A percentile compares a stretch with the other conserved stretches of the same genome.
Conservation (phyloP, 1,140 invertebrate species). For the Hyposmocoma kahamanoa region DNA sequence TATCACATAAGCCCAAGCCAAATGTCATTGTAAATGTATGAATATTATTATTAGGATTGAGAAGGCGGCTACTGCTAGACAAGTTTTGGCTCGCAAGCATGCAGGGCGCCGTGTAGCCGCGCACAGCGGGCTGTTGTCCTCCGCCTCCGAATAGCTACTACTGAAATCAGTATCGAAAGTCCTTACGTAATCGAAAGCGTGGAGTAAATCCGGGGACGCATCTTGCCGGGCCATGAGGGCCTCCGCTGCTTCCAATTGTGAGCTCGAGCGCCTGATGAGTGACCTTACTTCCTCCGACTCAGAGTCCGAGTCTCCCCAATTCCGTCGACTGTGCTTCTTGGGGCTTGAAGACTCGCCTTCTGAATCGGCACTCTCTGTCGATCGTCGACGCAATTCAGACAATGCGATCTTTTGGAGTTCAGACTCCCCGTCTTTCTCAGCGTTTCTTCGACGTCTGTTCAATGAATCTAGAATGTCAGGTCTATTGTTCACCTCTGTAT, state of each 20-base stretch:
- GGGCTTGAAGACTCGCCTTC: constrained; percentile 49
- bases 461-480: constrained; percentile 66
- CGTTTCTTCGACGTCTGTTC: constrained; percentile 41
- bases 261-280: constrained; percentile 64
- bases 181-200: constrained; percentile 71
- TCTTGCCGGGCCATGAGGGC: constrained; percentile 57
- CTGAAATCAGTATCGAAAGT: constrained; percentile 60
- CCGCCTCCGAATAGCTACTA: constrained; percentile 32
- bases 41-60: constrained; percentile 68
- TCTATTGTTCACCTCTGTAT: constrained; percentile 62
- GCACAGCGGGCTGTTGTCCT: constrained; percentile 29
- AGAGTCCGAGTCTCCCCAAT: constrained; percentile 77
- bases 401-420: constrained; percentile 55
- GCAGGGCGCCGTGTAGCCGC: constrained; percentile 33
- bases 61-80: constrained; percentile 65
- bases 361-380: constrained; percentile 48
- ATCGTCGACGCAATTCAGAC: constrained; percentile 46
- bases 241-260: constrained; percentile 59
- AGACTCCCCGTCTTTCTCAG: constrained; percentile 37
- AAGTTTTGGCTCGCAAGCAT: constrained; percentile 50
- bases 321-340: constrained; percentile 43
- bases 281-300: constrained; percentile 78
- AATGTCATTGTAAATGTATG: constrained; percentile 62
- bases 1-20: constrained; percentile 55
- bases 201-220: constrained; percentile 58